phyloP scores from a whole-genome alignment of 2,797 vertebrate species.

The Eidolon dupreanum region DNA sequence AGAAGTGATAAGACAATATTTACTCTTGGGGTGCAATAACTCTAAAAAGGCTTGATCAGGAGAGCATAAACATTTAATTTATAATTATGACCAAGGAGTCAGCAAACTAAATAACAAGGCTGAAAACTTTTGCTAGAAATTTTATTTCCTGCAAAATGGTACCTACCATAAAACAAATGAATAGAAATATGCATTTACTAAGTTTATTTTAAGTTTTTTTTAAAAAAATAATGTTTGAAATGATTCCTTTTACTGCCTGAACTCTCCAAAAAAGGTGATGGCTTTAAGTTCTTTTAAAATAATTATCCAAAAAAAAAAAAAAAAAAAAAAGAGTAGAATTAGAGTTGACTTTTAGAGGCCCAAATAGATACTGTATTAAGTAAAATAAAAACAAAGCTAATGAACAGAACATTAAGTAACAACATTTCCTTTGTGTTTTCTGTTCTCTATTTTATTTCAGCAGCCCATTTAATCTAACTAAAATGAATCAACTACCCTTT shows the following conservation, averaged over 20 bases:
- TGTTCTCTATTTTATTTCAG: not conserved
- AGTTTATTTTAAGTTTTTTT: not conserved
- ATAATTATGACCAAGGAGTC: not conserved
- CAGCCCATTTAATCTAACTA: not conserved
- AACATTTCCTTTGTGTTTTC: not conserved
- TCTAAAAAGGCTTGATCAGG: not conserved
- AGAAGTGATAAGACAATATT: not conserved
- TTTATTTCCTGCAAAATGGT: slow-evolving; percentile 12
- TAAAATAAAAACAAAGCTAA: slow-evolving; percentile 29
- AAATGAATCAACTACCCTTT: slow-evolving; percentile 9
- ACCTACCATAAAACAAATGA: not conserved
- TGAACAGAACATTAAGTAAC: not conserved
- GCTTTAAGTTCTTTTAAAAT: slow-evolving; percentile 23
- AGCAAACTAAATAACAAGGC: not conserved
- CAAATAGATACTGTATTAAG: not conserved
- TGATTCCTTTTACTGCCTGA: not conserved
- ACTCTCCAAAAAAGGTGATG: not conserved
- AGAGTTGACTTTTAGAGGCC: not conserved
- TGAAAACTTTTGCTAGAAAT: not conserved
- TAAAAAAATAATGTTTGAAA: not conserved
- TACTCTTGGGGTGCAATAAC: not conserved
- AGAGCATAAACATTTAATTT: slow-evolving; percentile 9
- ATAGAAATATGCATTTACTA: slow-evolving; percentile 21
- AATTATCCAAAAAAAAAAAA: not conserved
- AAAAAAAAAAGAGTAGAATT: not conserved